Conservation (phyloP, 2,797 vertebrate genomes). For the Sitta carolinensis region DNA sequence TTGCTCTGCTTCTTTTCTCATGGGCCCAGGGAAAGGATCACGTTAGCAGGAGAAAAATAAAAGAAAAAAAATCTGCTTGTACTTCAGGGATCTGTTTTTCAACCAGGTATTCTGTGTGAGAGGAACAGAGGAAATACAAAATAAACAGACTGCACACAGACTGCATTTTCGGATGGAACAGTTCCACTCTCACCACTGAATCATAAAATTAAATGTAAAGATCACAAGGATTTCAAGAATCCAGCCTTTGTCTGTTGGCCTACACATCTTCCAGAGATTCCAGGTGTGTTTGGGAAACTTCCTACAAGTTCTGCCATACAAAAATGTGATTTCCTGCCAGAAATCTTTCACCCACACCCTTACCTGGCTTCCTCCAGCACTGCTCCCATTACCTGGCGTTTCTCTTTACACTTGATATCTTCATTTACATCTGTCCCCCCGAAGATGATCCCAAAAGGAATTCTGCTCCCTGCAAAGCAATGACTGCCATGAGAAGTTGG, state of each 20-base stretch:
- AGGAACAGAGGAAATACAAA: neutral
- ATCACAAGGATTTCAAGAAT: neutral
- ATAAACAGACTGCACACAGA: neutral
- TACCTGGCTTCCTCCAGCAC: constrained; percentile 92
- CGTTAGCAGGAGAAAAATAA: neutral
- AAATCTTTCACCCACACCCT: neutral
- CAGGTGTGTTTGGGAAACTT: neutral
- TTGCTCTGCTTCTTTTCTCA: neutral
- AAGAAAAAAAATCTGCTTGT: neutral
- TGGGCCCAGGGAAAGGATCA: neutral
- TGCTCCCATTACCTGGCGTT: constrained; percentile 84
- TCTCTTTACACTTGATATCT: constrained; percentile 86
- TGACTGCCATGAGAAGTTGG: neutral
- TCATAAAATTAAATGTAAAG: neutral
- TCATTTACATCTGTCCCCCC: constrained; percentile 97
- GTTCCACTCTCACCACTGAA: neutral
- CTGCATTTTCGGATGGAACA: neutral
- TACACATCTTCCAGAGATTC: neutral
- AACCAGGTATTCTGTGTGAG: neutral
- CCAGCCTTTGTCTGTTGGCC: neutral
- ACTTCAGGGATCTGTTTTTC: neutral
- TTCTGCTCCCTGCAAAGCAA: constrained; percentile 75
- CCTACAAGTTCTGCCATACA: neutral
- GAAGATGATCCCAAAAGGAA: constrained; percentile 92
- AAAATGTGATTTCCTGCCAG: neutral